These are phyloP conservation scores for Dexiosoma caninum DNA, from an alignment of 2,888 invertebrate species.

Conservation along the genomic window DNA sequence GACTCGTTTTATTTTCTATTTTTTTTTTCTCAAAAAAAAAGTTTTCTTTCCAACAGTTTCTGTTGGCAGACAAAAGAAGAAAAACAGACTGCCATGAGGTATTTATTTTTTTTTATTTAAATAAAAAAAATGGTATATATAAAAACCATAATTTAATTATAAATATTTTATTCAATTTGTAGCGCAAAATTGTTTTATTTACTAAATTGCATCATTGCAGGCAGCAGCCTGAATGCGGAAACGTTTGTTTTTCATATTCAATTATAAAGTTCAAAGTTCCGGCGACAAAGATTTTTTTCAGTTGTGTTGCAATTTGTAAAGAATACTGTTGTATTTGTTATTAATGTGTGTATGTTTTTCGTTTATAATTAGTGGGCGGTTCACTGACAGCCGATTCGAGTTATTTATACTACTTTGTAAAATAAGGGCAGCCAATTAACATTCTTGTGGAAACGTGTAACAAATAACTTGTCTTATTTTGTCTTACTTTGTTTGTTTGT, in stretches of 20 bases:
- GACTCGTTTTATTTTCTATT: slow-evolving; percentile 19
- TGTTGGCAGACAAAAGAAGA: background rate
- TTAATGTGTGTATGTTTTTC: background rate
- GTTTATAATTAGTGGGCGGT: background rate
- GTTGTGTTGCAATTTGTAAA: background rate
- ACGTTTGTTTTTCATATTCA: background rate
- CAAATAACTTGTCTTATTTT: too few species aligned
- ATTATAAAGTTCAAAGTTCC: slow-evolving; percentile 31
- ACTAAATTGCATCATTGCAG: background rate
- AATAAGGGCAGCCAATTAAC: background rate
- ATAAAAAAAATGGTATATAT: background rate
- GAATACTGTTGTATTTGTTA: background rate
- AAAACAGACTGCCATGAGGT: background rate
- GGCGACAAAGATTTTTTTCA: background rate
- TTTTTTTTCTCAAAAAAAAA: background rate
- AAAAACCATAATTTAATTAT: background rate
- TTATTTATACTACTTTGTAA: background rate
- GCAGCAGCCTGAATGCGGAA: background rate
- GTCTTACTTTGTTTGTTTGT: too few species aligned
- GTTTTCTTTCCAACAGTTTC: background rate
- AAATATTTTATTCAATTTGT: background rate
- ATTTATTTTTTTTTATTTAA: background rate
- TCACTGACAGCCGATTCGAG: too few species aligned
- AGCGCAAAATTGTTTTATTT: background rate
- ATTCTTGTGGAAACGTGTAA: too few species aligned